Base-by-base conservation (phyloP, 2,888 invertebrate species). In the Adineta ricciae region DNA sequence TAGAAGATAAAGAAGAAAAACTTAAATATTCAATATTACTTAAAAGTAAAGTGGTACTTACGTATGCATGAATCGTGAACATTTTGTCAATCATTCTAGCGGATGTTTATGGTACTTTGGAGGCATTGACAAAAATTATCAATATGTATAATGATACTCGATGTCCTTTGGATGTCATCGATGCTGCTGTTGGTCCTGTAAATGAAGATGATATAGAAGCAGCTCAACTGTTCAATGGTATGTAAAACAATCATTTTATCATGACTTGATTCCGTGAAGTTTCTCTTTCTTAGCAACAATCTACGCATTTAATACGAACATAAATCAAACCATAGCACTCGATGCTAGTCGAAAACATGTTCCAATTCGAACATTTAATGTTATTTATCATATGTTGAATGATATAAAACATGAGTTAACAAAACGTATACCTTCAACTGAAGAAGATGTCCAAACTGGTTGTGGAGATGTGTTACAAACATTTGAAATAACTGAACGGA, bases 61-160 rank as follows among this genome's bases (percentile, higher is more conserved):
- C 14, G 21, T n/a, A 50, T 84, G 41, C 46, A 64, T 83, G 32
- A 83, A 52, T 8, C 84, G 72, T 49, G 32, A 64, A 11, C 83
- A 83, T 46, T 3, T 83, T 54, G 21, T 86, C n/a, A 56, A 46
- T 2, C 7, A 89, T 94, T 8, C 93, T 94, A 93, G 95, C 95
- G 38, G 99, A 99, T 91, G 97, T 98, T 3, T 94, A 95, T 90
- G 99, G 99, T 0, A 96, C 96, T 0, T 93, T 97, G 78, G 98
- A 99, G 90, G 97, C 98, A 0, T 94, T 99, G 87, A 90, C 97
- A 87, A 95, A 97, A 89, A 94, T 95, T 19, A 89, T 99, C 85
- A 94, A 94, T 87, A 94, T 95, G 0, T 99, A 97, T 86, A 36
- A 86, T 4, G 87, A 87, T 8, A 85, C 86, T 54, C 87, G 89